Conservation (phyloP, 1,140 invertebrate species). For the Marisa cornuarietis region DNA sequence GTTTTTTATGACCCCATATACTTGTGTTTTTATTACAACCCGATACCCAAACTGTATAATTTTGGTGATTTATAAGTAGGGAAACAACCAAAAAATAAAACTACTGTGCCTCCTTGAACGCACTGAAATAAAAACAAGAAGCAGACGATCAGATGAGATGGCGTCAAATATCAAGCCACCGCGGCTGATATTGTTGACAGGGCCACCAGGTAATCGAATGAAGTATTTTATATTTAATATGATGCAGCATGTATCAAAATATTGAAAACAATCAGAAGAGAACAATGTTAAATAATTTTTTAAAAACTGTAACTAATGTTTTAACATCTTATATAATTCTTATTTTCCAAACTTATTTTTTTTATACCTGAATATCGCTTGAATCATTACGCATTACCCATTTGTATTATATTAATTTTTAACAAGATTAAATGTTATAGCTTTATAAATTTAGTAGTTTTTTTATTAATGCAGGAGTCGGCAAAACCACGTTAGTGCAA, state of each 20-base stretch:
- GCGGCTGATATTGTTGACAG: constrained; percentile 27
- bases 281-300: background rate
- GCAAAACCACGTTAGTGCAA: constrained; percentile 74
- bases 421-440: too few relatives aligned
- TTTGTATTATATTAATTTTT: too few relatives aligned
- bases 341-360: too few relatives aligned
- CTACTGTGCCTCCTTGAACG: background rate
- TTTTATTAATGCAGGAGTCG: constrained; percentile 67
- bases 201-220: constrained; percentile 19
- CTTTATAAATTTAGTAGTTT: too few relatives aligned
- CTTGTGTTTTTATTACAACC: too few relatives aligned
- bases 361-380: too few relatives aligned
- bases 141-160: background rate
- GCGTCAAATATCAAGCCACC: constrained; percentile 7
- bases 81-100: background rate
- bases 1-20: too few relatives aligned
- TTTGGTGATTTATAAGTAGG: too few relatives aligned
- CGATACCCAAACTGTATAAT: background rate
- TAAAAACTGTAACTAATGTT: background rate
- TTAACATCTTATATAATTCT: too few relatives aligned
- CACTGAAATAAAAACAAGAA: background rate
- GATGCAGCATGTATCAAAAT: too few relatives aligned
- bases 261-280: background rate
- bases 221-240: background rate
- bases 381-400: too few relatives aligned